Conservation (phyloP, 1,140 invertebrate genomes). For the Polypedilum vanderplanki region DNA sequence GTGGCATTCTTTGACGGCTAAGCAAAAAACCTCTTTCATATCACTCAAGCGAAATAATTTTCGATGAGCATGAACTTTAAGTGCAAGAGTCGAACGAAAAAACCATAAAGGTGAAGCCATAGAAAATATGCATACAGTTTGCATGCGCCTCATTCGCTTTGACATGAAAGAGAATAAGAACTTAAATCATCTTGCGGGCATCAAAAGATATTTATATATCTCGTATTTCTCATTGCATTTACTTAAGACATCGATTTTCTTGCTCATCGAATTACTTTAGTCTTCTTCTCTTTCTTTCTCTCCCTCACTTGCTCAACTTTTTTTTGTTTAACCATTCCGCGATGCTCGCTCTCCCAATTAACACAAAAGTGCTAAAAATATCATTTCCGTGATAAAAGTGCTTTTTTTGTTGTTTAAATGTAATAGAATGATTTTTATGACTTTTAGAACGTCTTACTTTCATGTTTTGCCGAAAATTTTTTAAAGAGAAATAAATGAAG, state of each 20-base stretch:
- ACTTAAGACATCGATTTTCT: constrained; percentile 13
- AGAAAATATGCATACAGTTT: background rate
- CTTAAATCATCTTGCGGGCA: constrained; percentile 8
- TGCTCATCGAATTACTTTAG: background rate
- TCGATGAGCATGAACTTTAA: background rate
- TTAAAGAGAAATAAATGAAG: no score
- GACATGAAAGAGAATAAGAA: background rate
- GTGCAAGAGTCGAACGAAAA: no score
- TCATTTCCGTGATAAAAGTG: background rate
- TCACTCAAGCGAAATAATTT: constrained; percentile 4
- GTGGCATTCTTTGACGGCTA: background rate
- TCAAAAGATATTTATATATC: background rate
- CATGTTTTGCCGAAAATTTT: no score
- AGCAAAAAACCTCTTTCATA: no score
- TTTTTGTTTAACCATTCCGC: no score
- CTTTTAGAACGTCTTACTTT: no score
- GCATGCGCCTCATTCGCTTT: background rate
- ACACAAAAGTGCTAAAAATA: constrained; percentile 13
- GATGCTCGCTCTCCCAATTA: background rate
- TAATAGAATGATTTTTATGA: background rate
- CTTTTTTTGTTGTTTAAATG: constrained; percentile 19
- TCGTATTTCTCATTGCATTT: constrained; percentile 5
- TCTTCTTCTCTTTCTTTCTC: background rate
- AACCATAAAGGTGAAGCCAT: background rate
- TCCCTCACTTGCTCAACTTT: background rate